Conservation (phyloP, 2,888 invertebrate species). For the Ptychoptera albimana region DNA sequence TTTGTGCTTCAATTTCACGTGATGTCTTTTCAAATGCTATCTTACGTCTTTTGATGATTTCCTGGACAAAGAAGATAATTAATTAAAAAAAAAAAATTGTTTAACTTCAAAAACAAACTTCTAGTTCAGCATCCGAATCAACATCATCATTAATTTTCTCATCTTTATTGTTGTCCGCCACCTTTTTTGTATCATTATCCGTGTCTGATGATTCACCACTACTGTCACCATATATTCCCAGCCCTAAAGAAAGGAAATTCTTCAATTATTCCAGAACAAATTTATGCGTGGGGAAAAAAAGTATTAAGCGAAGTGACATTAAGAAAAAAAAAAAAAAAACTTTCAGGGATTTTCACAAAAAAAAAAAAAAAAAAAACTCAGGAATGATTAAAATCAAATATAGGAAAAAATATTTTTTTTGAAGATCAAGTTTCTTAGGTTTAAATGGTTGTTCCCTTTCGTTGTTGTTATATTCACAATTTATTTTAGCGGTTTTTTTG, state of each 20-base stretch:
- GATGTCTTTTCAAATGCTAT: conserved; percentile 57
- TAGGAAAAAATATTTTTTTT: no score
- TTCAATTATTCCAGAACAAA: not conserved
- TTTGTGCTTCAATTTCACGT: conserved; percentile 54
- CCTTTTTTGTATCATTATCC: conserved; percentile 29
- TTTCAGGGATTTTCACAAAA: no score
- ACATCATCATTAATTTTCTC: conserved; percentile 34
- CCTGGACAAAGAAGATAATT: conserved; percentile 20
- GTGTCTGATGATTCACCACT: conserved; percentile 45
- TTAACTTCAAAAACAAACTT: conserved; percentile 39
- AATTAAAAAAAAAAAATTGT: conserved; percentile 2
- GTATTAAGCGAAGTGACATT: not conserved
- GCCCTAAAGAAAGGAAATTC: conserved; percentile 40
- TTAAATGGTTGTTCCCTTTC: no score
- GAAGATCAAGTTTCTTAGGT: no score
- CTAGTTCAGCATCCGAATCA: conserved; percentile 57
- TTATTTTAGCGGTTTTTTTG: not conserved
- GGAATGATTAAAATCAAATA: no score
- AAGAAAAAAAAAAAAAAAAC: conserved; percentile 1
- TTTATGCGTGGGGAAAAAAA: not conserved
- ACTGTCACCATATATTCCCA: conserved; percentile 71
- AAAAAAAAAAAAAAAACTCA: no score
- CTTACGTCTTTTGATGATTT: conserved; percentile 44
- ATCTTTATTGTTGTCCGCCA: conserved; percentile 20
- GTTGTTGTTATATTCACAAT: conserved; percentile 2